These are phyloP conservation scores for Spea hammondii DNA, from an alignment of 2,797 vertebrate species.

Conservation along the genomic window DNA sequence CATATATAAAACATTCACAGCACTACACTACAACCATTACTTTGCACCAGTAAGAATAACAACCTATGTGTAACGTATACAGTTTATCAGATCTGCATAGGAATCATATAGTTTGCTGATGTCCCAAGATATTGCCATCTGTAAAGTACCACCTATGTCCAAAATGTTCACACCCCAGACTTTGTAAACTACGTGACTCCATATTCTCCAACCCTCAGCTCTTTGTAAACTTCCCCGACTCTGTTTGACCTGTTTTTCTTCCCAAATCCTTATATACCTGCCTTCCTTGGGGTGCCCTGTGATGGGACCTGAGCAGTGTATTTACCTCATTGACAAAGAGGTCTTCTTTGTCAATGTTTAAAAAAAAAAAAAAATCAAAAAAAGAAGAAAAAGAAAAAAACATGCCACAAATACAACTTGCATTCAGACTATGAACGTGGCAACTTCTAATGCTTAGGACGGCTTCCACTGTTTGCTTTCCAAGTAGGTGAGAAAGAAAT, in stretches of 20 bases:
- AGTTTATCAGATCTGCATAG: not conserved
- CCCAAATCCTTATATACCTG: not conserved
- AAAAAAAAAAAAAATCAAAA: not conserved
- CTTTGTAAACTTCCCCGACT: conserved; percentile 32
- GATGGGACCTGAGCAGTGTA: conserved; percentile 6
- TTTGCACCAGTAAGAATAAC: conserved; percentile 16
- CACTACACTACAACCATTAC: too few relatives aligned
- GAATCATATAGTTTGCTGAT: not conserved
- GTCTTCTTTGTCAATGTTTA: not conserved
- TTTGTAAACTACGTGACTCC: not conserved
- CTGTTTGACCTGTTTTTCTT: not conserved
- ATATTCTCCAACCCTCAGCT: conserved; percentile 18
- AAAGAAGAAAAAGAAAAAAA: conserved; percentile 1
- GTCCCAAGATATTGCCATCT: not conserved
- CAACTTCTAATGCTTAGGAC: not conserved
- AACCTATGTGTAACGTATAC: conserved; percentile 19
- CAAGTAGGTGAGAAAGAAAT: too few relatives aligned
- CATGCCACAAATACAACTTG: not conserved
- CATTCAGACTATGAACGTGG: not conserved
- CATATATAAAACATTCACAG: too few relatives aligned
- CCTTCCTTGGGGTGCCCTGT: not conserved
- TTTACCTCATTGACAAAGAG: not conserved
- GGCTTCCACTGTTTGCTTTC: too few relatives aligned
- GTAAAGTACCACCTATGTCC: not conserved
- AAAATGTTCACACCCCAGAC: not conserved